Evolutionary conservation across 2,888 invertebrate species (phyloP).

Genomic region (Coremacera marginata): DNA sequence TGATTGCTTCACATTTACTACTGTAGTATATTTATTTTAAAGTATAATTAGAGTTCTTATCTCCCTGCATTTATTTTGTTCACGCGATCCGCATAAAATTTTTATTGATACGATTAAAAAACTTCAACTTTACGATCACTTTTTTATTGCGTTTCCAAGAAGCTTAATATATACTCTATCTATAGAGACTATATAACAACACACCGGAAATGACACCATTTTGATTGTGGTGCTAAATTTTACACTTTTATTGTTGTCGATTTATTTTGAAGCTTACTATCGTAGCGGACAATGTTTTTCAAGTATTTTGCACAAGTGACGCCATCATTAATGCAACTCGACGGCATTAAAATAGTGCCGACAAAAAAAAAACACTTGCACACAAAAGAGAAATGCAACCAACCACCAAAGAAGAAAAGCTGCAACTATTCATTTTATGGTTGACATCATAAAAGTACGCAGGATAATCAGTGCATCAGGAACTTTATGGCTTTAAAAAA

Average conservation of each 20-base stretch:
- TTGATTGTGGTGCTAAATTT: no score
- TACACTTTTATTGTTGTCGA: no score
- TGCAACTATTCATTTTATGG: neutral
- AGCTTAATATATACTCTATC: neutral
- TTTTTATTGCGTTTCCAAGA: neutral
- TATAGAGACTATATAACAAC: neutral
- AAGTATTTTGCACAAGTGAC: neutral
- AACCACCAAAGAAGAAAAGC: neutral
- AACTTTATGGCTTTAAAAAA: neutral
- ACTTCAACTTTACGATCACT: neutral
- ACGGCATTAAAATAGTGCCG: neutral
- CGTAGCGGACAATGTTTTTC: neutral
- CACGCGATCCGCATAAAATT: no score
- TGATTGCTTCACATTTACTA: no score
- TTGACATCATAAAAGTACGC: neutral
- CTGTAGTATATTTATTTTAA: no score
- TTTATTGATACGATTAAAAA: no score
- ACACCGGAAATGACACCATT: no score
- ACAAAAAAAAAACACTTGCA: neutral
- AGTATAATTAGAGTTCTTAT: no score
- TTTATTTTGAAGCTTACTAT: no score
- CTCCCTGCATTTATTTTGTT: no score
- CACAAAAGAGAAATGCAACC: neutral
- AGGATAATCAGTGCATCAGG: no score
- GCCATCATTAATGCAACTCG: neutral